Conservation (phyloP, 2,113 vertebrate genomes). For the Cavia aperea region DNA sequence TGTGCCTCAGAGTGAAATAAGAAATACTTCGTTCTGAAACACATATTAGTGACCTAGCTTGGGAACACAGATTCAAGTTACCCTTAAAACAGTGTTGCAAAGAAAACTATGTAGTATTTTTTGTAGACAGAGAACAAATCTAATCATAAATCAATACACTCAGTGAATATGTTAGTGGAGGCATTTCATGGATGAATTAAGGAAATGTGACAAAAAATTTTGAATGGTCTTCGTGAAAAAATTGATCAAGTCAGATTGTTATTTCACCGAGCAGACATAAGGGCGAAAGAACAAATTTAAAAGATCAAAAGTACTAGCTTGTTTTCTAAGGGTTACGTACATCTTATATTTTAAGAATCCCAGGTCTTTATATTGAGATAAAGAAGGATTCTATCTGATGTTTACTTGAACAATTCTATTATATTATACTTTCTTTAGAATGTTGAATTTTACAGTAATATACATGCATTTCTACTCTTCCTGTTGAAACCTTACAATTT, state of each 20-base stretch:
- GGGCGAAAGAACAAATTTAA: background rate
- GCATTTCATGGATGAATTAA: background rate
- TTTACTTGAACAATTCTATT: background rate
- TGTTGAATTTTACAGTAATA: background rate
- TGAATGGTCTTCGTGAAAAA: background rate
- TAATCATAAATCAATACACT: background rate
- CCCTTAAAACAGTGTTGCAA: background rate
- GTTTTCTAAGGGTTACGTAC: background rate
- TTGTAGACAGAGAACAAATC: background rate
- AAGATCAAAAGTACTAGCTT: background rate
- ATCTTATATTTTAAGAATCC: too few relatives aligned
- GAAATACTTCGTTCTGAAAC: background rate
- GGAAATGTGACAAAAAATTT: background rate
- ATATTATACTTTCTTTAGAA: background rate
- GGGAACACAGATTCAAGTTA: background rate
- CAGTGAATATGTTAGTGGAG: too few relatives aligned
- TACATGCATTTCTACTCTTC: background rate
- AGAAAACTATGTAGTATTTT: background rate
- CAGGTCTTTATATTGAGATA: background rate
- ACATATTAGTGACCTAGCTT: background rate
- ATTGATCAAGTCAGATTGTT: background rate
- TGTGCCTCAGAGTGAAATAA: background rate
- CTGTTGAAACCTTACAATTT: background rate
- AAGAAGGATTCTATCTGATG: background rate
- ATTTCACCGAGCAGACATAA: background rate